Evolutionary conservation across 2,113 vertebrate genomes (phyloP), one percentile per base, ranked within the genome.

Genomic region (Eira barbara): DNA sequence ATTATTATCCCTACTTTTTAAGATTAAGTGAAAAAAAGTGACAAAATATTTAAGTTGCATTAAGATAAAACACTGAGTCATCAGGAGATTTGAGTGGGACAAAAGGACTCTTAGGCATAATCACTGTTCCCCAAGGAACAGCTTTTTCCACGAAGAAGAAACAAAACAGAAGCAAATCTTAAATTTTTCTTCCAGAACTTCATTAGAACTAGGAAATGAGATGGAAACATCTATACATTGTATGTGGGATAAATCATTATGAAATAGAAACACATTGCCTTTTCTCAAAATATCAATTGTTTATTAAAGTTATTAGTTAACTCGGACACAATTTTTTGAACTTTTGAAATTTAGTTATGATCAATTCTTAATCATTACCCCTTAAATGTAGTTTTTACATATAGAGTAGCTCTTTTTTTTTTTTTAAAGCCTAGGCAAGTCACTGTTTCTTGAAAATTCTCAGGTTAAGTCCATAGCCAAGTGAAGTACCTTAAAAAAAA

Each of bases 251-350:
- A 34, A 80, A 69, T 81, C 6, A n/a, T 90, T 45, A 93, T 81
- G 86, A 82, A 94, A 97, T 84, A 91, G 36, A 61, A 92, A n/a
- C 0, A 89, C 7, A n/a, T 92, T 63, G n/a, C 94, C 15, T 39
- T 4, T 91, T 98, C 90, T 97, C 31, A 45, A 69, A 31, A 18
- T 92, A 52, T 96, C 57, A 73, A 17, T 61, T 61, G 45, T 82
- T 98, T 86, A 79, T 91, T 92, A 39, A 95, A 81, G 45, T 89
- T 96, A 88, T 79, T 96, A 84, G 52, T 96, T 93, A 95, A 5
- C 18, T 96, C 59, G 52, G 92, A 92, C 78, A 49, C 45, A 86
- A 10, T 92, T 92, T 57, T 97, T 87, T 86, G 23, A 10, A 83
- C 39, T 88, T 89, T 45, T 79, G 29, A 96, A 74, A 85, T 86